Conservation (phyloP, 2,113 vertebrate genomes). For the Mionectes macconnelli region DNA sequence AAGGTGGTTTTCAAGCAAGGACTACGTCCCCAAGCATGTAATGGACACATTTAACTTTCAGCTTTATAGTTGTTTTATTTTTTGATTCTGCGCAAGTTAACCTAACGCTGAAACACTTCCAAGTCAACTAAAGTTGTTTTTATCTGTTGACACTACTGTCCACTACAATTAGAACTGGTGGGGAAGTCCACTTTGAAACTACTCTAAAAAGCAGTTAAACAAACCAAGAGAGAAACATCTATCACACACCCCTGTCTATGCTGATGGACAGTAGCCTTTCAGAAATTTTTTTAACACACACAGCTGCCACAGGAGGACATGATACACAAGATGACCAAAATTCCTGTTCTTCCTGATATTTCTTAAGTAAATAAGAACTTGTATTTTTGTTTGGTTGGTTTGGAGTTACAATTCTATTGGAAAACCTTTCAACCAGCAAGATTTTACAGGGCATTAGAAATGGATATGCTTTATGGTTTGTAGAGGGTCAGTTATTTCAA, state of each 20-base stretch:
- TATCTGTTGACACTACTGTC: background rate
- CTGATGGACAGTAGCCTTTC: background rate
- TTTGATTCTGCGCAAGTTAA: background rate
- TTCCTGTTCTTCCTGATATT: background rate
- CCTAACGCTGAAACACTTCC: background rate
- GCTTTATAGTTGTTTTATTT: background rate
- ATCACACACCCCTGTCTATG: background rate
- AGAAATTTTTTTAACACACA: background rate
- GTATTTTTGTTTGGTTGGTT: background rate
- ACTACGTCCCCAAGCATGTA: background rate
- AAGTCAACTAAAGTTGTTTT: background rate
- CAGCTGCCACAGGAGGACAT: background rate
- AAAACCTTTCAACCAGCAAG: background rate
- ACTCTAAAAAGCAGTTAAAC: background rate
- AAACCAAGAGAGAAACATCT: background rate
- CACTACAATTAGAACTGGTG: background rate
- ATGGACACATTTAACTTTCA: background rate
- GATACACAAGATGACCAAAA: background rate
- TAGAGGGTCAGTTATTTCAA: background rate
- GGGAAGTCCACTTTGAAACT: background rate
- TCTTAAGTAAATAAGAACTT: background rate
- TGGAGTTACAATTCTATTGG: background rate
- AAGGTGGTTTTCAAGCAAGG: background rate
- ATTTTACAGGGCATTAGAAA: background rate
- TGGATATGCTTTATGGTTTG: background rate